A percentile compares a stretch with the other conserved stretches of the same genome.
These are phyloP conservation scores for Atethmia centrago DNA, from an alignment of 2,888 invertebrate species.

Conservation along the genomic window DNA sequence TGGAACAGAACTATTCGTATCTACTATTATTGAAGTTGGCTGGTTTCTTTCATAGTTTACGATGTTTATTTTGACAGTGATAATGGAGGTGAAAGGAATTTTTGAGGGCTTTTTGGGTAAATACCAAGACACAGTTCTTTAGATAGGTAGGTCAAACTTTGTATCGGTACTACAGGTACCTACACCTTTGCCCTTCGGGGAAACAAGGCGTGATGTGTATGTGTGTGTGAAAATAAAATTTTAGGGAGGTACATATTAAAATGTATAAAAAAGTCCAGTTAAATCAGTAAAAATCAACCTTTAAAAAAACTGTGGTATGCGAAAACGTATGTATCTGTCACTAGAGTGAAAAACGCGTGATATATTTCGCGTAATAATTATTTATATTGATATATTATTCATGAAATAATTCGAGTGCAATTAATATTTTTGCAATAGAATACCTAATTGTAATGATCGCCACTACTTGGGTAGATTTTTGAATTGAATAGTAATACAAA, in stretches of 20 bases:
- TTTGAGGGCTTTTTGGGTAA: neutral
- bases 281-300: neutral
- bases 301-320: conserved; percentile 35
- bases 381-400: conserved; percentile 32
- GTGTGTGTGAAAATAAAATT: neutral
- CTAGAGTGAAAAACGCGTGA: conserved; percentile 6
- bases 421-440: neutral
- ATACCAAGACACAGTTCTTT: neutral
- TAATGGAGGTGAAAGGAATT: neutral
- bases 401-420: conserved; percentile 5
- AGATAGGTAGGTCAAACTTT: neutral
- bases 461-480: too few relatives aligned
- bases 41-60: conserved; percentile 77
- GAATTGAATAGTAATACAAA: too few relatives aligned
- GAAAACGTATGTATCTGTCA: conserved; percentile 32
- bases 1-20: conserved; percentile 67
- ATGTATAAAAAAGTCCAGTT: neutral
- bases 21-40: conserved; percentile 62
- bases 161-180: too few relatives aligned
- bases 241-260: neutral
- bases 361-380: neutral
- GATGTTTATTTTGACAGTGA: conserved; percentile 18
- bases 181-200: too few relatives aligned
- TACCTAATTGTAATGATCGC: neutral
- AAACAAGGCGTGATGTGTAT: too few relatives aligned